phyloP scores from a whole-genome alignment of 2,888 invertebrate species.

The Hemicrepidius hirtus region DNA sequence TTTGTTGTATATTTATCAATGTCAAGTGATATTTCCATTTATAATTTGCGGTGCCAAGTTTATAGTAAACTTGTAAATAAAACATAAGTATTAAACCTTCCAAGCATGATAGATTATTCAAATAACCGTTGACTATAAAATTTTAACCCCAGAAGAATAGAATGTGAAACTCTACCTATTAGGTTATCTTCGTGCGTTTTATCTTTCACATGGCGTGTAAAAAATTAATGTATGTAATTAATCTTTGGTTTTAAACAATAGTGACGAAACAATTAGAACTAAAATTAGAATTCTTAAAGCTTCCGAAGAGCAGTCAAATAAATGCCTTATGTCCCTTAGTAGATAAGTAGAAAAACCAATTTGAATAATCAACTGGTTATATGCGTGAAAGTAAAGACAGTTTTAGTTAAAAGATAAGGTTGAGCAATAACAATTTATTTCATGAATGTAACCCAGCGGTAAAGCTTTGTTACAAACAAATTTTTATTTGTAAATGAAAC shows the following conservation, averaged over 20 bases:
- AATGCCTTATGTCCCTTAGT: conserved; percentile 35
- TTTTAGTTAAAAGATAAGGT: conserved; percentile 12
- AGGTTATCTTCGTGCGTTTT: conserved; percentile 40
- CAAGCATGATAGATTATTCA: conserved; percentile 2
- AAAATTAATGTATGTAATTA: conserved; percentile 41
- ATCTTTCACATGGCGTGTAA: conserved; percentile 44
- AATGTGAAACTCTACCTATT: conserved; percentile 22
- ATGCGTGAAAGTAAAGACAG: not conserved
- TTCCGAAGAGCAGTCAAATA: conserved; percentile 42
- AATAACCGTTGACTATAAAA: conserved; percentile 13
- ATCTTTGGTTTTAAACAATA: conserved; percentile 47
- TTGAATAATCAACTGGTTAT: conserved; percentile 29
- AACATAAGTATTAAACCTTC: conserved; percentile 14
- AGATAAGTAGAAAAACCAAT: conserved; percentile 22
- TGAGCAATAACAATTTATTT: not conserved
- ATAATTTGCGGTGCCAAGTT: conserved; percentile 10
- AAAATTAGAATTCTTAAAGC: conserved; percentile 45
- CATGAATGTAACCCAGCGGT: not conserved
- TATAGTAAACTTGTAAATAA: conserved; percentile 25
- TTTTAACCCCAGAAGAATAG: conserved; percentile 13
- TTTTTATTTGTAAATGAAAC: no score
- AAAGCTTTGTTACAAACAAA: no score
- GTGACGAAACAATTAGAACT: conserved; percentile 48
- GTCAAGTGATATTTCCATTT: conserved; percentile 20
- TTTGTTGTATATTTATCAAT: conserved; percentile 10